Evolutionary conservation across 2,888 invertebrate species (phyloP).

Genomic region (Leptothorax acervorum): DNA sequence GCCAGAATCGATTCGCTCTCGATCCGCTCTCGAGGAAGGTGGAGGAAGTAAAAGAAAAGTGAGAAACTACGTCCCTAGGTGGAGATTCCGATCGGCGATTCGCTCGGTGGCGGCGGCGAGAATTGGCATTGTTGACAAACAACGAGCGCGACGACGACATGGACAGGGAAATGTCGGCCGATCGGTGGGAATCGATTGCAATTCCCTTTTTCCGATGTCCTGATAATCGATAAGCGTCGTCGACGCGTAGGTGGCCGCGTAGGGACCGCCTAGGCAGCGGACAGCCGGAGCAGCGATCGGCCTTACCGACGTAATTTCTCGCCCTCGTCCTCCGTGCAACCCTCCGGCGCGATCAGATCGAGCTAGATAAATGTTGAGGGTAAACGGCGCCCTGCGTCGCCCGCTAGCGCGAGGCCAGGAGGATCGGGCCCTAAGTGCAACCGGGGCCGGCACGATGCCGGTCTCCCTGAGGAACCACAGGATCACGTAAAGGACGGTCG

Average conservation of each 20-base stretch:
- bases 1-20: slow-evolving; percentile 13
- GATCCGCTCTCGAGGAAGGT: not conserved
- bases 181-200: slow-evolving; percentile 65
- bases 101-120: not conserved
- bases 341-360: slow-evolving; percentile 47
- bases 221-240: slow-evolving; percentile 77
- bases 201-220: slow-evolving; percentile 76
- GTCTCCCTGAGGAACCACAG: slow-evolving; percentile 82
- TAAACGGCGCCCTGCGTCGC: slow-evolving; percentile 62
- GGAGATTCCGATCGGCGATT: slow-evolving; percentile 22
- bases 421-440: slow-evolving; percentile 42
- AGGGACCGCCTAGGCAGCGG: slow-evolving; percentile 63
- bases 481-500: slow-evolving; percentile 79
- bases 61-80: not conserved
- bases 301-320: slow-evolving; percentile 71
- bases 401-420: slow-evolving; percentile 60
- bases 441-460: slow-evolving; percentile 71
- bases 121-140: slow-evolving; percentile 49
- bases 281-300: slow-evolving; percentile 67
- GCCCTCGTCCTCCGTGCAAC: slow-evolving; percentile 51
- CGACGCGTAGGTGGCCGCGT: slow-evolving; percentile 63
- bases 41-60: not conserved
- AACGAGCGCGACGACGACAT: slow-evolving; percentile 17
- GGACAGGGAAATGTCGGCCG: slow-evolving; percentile 53
- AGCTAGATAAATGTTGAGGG: slow-evolving; percentile 73